Evolutionary conservation across 2,888 invertebrate species (phyloP), one percentile per base, ranked within the genome.

Genomic region (Synanthedon tipuliformis): DNA sequence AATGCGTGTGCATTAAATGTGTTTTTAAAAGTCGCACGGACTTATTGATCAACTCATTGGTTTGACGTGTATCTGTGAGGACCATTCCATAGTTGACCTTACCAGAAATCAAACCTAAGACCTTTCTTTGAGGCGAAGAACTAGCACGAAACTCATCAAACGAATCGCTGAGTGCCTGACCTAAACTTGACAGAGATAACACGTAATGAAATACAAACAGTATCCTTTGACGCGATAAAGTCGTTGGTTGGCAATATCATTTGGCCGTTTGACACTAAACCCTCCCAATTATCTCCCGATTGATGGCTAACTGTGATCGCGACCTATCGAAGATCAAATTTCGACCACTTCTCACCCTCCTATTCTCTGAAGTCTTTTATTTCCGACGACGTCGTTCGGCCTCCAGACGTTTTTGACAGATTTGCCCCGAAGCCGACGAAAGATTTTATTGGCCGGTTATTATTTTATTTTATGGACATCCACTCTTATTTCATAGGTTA

Each of bases 381-480:
- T 65, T 64, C 58, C 57, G 57, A 52, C 57, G 57, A 52, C 53
- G 53, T 52, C 62, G 61, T 48, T 15, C 13, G 13, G 57, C 66
- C 65, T 62, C 64, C 71, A 72, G 73, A 75, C 75, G 69, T 74
- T 76, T 82, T 80, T 84, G 86, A 85, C 83, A 84, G 81, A 82
- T 83, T 79, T 73, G 65, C 69, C 68, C 74, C 71, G 66, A 72
- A 70, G 68, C 70, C 68, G 61, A 60, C 61, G 70, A 76, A 71
- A 73, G 75, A 78, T 84, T 86, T 85, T 85, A 85, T 85, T 82
- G 83, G 77, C 77, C 80, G 75, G 78, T 84, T 87, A 86, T 85
- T 85, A 85, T 85, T 86, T 85, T 78, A 85, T 85, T 85, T 87
- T 86, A 87, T 85, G 73, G 78, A 76, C 80, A 78, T 74, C 73